phyloP scores from a whole-genome alignment of 35 echinoderm and acorn worm species.

The Amphiura filiformis region DNA sequence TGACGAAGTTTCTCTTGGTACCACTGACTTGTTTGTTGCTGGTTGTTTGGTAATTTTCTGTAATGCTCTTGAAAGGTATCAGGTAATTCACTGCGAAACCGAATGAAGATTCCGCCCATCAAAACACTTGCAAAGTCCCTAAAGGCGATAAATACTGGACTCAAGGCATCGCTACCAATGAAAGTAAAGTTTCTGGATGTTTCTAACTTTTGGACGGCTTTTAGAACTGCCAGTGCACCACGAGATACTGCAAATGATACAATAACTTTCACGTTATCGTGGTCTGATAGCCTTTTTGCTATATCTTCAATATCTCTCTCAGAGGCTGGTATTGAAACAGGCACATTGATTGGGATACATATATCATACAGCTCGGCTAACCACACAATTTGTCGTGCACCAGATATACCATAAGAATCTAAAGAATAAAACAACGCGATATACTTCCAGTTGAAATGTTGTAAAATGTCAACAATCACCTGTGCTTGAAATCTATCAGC shows the following conservation, averaged over 20 bases:
- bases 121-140: background rate
- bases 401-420: background rate
- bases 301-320: background rate
- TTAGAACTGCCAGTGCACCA: background rate
- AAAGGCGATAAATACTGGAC: background rate
- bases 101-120: background rate
- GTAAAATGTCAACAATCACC: slow-evolving; percentile 20
- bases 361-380: background rate
- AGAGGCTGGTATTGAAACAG: background rate
- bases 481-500: slow-evolving; percentile 57
- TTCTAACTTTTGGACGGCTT: background rate
- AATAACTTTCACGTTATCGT: slow-evolving; percentile 23
- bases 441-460: slow-evolving; percentile 39
- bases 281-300: background rate
- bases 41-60: background rate
- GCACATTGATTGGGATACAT: background rate
- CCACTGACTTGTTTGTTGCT: background rate
- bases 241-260: background rate
- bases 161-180: background rate
- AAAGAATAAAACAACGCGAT: slow-evolving; percentile 13
- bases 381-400: background rate
- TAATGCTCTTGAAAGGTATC: slow-evolving; percentile 13
- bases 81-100: background rate
- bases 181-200: background rate
- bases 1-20: background rate